phyloP scores from a whole-genome alignment of 1,140 invertebrate species.

The Eciton burchellii region DNA sequence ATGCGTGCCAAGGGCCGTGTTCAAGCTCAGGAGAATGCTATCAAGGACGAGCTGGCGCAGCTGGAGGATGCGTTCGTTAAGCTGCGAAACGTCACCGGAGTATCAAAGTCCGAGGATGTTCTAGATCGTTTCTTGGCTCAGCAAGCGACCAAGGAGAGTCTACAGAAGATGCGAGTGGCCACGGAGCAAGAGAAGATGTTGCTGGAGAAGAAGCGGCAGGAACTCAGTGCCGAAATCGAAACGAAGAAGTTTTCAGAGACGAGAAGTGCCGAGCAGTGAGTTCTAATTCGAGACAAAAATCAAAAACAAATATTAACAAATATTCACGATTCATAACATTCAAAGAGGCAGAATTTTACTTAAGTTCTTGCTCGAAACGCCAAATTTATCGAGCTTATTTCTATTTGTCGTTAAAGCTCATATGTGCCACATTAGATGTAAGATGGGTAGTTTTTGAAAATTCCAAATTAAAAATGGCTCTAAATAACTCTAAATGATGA shows the following conservation, averaged over 20 bases:
- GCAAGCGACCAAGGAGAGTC: constrained; percentile 88
- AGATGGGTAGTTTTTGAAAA: no score
- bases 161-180: constrained; percentile 89
- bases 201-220: constrained; percentile 89
- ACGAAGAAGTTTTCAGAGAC: constrained; percentile 92
- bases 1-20: constrained; percentile 54
- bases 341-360: no score
- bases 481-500: neutral
- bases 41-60: constrained; percentile 82
- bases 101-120: constrained; percentile 90
- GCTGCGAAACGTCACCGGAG: constrained; percentile 91
- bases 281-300: constrained; percentile 32
- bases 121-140: constrained; percentile 90
- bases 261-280: constrained; percentile 92
- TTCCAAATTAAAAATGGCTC: neutral
- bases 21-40: constrained; percentile 74
- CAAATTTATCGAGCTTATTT: no score
- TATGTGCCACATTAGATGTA: no score
- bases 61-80: constrained; percentile 90
- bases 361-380: no score
- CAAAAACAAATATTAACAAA: no score
- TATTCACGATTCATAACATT: no score
- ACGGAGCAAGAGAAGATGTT: constrained; percentile 90
- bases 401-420: no score
- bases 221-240: constrained; percentile 89